These are phyloP conservation scores for Pangasius krempfi DNA, from an alignment of 2,797 vertebrate genomes.

Conservation along the genomic window DNA sequence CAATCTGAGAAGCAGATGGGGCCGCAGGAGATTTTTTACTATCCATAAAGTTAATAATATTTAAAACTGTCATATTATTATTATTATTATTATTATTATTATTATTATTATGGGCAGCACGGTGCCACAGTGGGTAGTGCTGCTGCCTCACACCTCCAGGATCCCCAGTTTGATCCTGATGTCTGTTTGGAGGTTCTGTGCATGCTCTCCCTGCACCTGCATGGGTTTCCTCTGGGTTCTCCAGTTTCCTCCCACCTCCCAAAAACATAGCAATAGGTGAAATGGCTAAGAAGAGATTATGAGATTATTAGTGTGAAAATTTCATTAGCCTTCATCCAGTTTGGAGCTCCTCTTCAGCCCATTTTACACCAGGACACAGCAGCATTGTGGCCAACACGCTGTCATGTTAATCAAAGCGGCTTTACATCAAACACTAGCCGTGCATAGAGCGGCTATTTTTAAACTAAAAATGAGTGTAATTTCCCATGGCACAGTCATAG, in stretches of 20 bases:
- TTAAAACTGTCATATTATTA: not conserved
- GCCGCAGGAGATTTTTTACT: not conserved
- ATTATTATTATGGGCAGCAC: not conserved
- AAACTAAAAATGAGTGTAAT: not conserved
- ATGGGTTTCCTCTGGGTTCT: not conserved
- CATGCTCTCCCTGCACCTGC: not conserved
- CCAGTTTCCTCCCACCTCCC: not conserved
- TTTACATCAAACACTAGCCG: slow-evolving; percentile 8
- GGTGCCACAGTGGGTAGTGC: not conserved
- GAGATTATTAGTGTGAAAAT: not conserved
- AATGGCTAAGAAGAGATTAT: not conserved
- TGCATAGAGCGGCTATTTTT: not conserved
- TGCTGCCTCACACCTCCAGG: not conserved
- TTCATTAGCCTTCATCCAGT: not conserved
- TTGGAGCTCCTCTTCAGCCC: not conserved
- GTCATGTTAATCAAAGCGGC: not conserved
- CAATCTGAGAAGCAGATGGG: not conserved
- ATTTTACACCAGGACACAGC: not conserved
- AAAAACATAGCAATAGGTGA: not conserved
- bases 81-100: not conserved
- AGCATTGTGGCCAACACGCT: not conserved
- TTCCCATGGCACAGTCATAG: not conserved
- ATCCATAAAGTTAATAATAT: not conserved
- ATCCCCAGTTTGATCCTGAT: not conserved
- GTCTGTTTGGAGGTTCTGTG: not conserved